phyloP scores from a whole-genome alignment of 2,113 vertebrate species.

The Dipodomys merriami region DNA sequence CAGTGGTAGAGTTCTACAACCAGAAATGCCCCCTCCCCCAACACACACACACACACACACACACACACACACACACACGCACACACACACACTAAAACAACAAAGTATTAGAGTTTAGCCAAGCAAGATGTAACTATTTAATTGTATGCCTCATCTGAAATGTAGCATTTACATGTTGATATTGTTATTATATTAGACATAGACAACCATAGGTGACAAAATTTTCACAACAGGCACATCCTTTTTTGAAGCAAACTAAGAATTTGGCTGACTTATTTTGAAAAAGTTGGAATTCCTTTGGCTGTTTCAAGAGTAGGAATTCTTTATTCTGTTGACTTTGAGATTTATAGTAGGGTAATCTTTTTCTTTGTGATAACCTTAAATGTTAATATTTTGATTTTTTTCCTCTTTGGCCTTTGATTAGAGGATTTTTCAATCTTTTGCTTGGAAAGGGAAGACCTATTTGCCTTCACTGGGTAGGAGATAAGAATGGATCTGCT shows the following conservation, averaged over 20 bases:
- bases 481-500: background rate
- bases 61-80: no score
- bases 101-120: background rate
- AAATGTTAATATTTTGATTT: background rate
- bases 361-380: background rate
- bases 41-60: no score
- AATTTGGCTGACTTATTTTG: background rate
- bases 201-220: background rate
- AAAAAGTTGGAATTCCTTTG: background rate
- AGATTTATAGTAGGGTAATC: background rate
- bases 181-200: background rate
- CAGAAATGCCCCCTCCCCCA: no score
- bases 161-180: background rate
- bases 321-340: background rate
- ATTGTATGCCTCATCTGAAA: background rate
- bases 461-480: background rate
- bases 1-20: no score
- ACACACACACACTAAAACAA: no score
- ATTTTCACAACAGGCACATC: background rate
- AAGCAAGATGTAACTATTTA: background rate
- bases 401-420: background rate
- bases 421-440: background rate
- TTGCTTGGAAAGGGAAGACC: background rate
- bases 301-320: background rate
- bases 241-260: slow-evolving; percentile 39